Evolutionary conservation across 2,888 invertebrate genomes (phyloP).

Genomic region (Isotomurus palustris): DNA sequence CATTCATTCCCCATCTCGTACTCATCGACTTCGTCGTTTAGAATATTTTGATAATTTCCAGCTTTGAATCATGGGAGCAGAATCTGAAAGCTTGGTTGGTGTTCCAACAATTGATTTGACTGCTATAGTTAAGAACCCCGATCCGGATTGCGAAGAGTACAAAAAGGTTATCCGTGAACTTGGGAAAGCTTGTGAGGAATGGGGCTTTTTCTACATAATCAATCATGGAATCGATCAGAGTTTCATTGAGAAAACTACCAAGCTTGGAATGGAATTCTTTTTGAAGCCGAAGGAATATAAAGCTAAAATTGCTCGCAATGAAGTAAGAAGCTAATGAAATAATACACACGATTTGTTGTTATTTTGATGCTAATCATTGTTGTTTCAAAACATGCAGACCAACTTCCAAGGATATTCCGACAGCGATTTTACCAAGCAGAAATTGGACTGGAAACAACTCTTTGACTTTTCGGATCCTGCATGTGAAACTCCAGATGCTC

Average conservation of each 20-base stretch:
- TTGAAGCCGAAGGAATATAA: conserved; percentile 30
- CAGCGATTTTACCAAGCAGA: conserved; percentile 29
- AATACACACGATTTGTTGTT: neutral
- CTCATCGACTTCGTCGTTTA: no score
- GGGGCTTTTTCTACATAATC: conserved; percentile 41
- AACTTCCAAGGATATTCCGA: conserved; percentile 36
- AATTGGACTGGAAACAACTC: conserved; percentile 30
- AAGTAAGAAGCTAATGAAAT: conserved; percentile 16
- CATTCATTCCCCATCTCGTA: no score
- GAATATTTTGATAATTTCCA: no score
- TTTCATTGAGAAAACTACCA: conserved; percentile 19
- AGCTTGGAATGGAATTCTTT: conserved; percentile 28
- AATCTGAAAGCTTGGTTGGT: no score
- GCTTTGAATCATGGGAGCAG: no score
- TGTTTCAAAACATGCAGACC: conserved; percentile 12
- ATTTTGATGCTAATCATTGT: neutral
- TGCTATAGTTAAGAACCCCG: neutral
- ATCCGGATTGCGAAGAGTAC: neutral
- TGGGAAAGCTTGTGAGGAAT: conserved; percentile 28
- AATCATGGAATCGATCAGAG: conserved; percentile 25
- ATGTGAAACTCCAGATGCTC: conserved; percentile 13
- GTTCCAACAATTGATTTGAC: conserved; percentile 1
- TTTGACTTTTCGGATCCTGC: conserved; percentile 21
- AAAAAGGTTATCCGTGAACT: conserved; percentile 27
- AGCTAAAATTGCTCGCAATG: conserved; percentile 22